phyloP scores from a whole-genome alignment of 2,797 vertebrate species.

The Podargus strigoides region DNA sequence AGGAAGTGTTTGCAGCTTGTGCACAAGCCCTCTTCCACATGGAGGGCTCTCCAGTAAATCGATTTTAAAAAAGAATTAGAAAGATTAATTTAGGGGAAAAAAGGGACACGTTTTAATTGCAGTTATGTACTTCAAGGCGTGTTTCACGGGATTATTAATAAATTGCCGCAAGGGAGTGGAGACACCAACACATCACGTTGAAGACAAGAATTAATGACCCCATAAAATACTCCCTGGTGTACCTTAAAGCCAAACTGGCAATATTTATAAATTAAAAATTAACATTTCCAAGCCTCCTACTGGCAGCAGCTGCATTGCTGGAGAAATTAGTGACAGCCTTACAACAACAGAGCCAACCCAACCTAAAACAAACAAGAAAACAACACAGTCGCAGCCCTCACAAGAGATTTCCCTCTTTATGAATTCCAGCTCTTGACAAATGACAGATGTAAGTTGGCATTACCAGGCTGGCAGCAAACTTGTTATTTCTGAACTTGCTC shows the following conservation, averaged over 20 bases:
- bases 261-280: conserved; percentile 17
- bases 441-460: neutral
- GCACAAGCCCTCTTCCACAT: neutral
- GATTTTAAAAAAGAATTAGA: neutral
- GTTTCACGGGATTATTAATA: neutral
- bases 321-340: neutral
- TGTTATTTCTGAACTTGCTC: neutral
- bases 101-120: conserved; percentile 6
- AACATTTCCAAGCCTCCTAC: conserved; percentile 5
- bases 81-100: neutral
- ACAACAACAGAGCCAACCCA: neutral
- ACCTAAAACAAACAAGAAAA: neutral
- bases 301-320: neutral
- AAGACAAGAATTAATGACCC: neutral
- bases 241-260: neutral
- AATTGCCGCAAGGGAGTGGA: neutral
- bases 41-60: neutral
- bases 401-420: neutral
- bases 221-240: conserved; percentile 11
- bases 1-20: neutral
- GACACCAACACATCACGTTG: neutral
- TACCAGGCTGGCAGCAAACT: neutral
- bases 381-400: fast-evolving
- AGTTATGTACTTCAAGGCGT: neutral
- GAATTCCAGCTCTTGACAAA: neutral